Conservation (phyloP, 2,113 vertebrate species). For the Nettapus auritus region DNA sequence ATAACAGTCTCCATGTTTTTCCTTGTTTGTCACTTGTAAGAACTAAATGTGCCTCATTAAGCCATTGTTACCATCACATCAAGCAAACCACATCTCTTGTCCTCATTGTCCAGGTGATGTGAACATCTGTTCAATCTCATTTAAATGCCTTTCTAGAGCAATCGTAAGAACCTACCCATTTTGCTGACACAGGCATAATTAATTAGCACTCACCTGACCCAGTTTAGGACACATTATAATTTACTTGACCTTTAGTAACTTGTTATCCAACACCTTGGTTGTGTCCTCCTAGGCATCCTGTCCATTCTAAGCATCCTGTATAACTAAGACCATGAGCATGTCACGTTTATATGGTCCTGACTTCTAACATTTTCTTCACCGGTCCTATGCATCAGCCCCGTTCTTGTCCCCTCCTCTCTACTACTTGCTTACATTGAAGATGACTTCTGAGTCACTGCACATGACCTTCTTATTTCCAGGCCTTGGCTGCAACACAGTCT, state of each 20-base stretch:
- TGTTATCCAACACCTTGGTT: conserved; percentile 27
- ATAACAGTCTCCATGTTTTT: not conserved
- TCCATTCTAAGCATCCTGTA: not conserved
- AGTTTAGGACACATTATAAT: not conserved
- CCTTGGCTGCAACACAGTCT: not conserved
- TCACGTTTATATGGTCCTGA: not conserved
- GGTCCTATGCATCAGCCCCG: not conserved
- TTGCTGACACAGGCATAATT: not conserved
- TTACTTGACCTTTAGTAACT: conserved; percentile 31
- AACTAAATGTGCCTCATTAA: not conserved
- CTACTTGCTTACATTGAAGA: not conserved
- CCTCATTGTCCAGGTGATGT: not conserved
- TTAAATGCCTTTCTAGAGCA: not conserved
- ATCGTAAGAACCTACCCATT: not conserved
- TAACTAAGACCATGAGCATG: not conserved
- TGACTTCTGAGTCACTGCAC: not conserved
- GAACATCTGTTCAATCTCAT: not conserved
- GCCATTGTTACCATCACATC: not conserved
- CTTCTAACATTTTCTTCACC: not conserved
- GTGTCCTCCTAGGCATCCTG: conserved; percentile 2
- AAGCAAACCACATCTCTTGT: not conserved
- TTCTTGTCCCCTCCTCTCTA: not conserved
- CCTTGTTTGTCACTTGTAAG: not conserved
- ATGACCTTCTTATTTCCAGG: not conserved
- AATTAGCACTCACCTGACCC: not conserved